Percentiles rank a stretch among this genome's conserved stretches.
Conservation (phyloP, 2,113 vertebrate genomes). For the Tupaia tana region DNA sequence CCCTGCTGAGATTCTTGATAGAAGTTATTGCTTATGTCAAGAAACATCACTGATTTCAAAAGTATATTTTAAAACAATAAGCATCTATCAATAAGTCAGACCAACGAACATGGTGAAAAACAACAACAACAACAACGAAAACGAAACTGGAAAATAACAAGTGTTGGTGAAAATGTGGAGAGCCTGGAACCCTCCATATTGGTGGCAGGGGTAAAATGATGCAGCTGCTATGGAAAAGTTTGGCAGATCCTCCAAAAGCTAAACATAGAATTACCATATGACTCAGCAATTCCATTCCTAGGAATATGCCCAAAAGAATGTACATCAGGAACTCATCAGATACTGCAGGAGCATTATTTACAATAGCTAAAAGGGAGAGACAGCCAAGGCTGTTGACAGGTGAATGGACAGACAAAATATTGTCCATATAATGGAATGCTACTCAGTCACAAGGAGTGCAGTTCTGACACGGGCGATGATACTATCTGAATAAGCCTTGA, state of each 20-base stretch:
- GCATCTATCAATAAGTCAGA: neutral
- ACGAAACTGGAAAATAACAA: neutral
- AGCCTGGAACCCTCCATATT: neutral
- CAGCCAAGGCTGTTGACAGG: neutral
- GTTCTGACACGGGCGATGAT: no score
- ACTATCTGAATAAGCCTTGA: neutral
- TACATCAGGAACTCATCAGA: neutral
- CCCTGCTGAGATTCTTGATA: neutral
- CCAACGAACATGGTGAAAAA: neutral
- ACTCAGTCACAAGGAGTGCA: neutral
- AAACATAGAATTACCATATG: neutral
- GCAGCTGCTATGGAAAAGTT: neutral
- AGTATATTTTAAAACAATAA: constrained; percentile 12
- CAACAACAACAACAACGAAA: neutral
- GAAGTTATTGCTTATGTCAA: constrained; percentile 7
- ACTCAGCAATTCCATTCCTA: neutral
- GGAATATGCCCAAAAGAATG: neutral
- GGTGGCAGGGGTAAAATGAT: neutral
- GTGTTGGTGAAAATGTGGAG: neutral
- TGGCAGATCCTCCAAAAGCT: neutral
- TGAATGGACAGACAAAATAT: neutral
- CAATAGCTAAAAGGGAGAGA: neutral
- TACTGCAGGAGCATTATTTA: neutral
- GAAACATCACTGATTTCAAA: neutral
- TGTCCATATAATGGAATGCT: neutral